Conservation (phyloP, 2,888 invertebrate species). For the Diloba caeruleocephala region DNA sequence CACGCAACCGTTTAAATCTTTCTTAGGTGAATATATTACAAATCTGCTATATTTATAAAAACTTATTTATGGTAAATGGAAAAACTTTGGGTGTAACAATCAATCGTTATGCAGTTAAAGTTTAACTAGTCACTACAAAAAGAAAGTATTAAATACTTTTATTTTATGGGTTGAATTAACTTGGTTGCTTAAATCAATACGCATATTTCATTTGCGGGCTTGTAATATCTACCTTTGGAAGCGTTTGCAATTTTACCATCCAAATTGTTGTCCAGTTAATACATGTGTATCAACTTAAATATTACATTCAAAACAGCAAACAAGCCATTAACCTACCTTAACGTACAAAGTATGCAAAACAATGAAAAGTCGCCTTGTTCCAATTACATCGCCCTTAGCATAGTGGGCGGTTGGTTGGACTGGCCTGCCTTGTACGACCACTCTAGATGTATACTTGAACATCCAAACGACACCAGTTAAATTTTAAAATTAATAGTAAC, state of each 20-base stretch:
- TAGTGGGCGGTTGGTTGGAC: conserved; percentile 48
- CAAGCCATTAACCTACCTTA: conserved; percentile 23
- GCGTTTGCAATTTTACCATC: too few relatives aligned
- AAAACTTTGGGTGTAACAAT: too few relatives aligned
- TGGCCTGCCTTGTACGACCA: conserved; percentile 50
- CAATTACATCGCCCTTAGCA: conserved; percentile 65
- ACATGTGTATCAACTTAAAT: too few relatives aligned
- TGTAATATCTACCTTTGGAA: too few relatives aligned
- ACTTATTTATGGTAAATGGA: neutral
- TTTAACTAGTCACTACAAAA: too few relatives aligned
- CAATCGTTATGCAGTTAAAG: too few relatives aligned
- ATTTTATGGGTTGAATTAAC: too few relatives aligned
- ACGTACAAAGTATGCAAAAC: conserved; percentile 51
- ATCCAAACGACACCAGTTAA: conserved; percentile 41
- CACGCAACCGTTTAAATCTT: conserved; percentile 27
- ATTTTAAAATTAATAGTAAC: conserved; percentile 38
- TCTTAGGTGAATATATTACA: neutral
- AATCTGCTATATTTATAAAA: conserved; percentile 8
- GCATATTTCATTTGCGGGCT: too few relatives aligned
- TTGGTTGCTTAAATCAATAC: too few relatives aligned
- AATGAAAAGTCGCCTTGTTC: conserved; percentile 67
- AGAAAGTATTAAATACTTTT: too few relatives aligned
- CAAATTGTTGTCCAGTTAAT: too few relatives aligned
- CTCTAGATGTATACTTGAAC: conserved; percentile 41
- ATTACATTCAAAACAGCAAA: too few relatives aligned